Evolutionary conservation across 2,888 invertebrate genomes (phyloP).

Genomic region (Kryphioiulus occultus): DNA sequence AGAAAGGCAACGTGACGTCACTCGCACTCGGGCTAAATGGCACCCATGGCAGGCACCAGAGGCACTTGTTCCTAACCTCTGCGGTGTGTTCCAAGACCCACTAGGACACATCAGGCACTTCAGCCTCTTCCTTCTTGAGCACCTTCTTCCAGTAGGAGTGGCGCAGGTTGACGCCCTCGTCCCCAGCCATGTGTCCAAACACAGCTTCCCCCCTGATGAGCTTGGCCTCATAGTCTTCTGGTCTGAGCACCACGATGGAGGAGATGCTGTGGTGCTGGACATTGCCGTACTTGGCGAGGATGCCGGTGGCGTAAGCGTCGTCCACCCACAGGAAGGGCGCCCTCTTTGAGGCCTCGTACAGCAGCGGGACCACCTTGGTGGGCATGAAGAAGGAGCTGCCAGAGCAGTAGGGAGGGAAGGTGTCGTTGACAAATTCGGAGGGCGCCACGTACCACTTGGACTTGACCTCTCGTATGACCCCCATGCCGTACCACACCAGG

Average conservation of each 20-base stretch:
- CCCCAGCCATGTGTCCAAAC: conserved; percentile 52
- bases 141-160: conserved; percentile 50
- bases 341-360: conserved; percentile 42
- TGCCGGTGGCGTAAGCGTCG: conserved; percentile 50
- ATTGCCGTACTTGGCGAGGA: conserved; percentile 46
- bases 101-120: neutral
- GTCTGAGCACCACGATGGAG: conserved; percentile 49
- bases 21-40: too few species aligned
- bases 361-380: neutral
- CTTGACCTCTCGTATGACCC: conserved; percentile 46
- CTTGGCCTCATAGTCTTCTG: conserved; percentile 46
- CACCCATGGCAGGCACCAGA: neutral
- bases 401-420: conserved; percentile 51
- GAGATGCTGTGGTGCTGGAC: conserved; percentile 45
- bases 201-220: conserved; percentile 48
- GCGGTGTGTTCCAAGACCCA: neutral
- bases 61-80: neutral
- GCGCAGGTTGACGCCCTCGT: conserved; percentile 48
- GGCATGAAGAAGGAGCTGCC: conserved; percentile 51
- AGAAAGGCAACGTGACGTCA: neutral
- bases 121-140: conserved; percentile 48
- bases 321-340: conserved; percentile 52
- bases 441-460: conserved; percentile 52
- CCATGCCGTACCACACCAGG: conserved; percentile 50
- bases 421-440: conserved; percentile 45